Conservation (phyloP, 2,888 invertebrate genomes). For the Himalopsyche kuldschensis region DNA sequence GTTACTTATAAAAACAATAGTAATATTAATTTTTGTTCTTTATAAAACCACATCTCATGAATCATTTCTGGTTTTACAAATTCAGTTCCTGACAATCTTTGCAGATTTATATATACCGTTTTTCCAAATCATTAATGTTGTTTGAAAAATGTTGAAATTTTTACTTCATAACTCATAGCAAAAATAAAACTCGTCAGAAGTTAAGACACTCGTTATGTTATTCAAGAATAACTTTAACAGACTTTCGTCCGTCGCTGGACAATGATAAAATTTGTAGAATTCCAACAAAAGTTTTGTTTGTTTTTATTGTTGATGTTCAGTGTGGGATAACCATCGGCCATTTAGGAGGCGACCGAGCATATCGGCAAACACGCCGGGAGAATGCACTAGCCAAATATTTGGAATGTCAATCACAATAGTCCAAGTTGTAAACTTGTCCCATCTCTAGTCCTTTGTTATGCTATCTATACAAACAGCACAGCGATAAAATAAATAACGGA, state of each 20-base stretch:
- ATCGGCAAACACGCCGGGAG: slow-evolving; percentile 13
- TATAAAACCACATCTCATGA: no score
- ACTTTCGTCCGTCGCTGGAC: neutral
- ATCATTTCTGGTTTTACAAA: no score
- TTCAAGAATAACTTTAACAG: neutral
- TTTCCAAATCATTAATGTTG: no score
- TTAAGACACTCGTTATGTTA: no score
- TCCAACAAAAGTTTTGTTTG: neutral
- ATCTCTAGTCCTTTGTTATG: neutral
- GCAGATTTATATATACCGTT: no score
- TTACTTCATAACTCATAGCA: no score
- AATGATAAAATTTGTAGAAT: neutral
- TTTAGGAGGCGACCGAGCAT: slow-evolving; percentile 15
- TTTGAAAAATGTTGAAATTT: no score
- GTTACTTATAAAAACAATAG: no score
- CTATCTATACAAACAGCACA: neutral
- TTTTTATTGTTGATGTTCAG: neutral
- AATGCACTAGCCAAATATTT: slow-evolving; percentile 29
- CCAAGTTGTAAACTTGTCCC: neutral
- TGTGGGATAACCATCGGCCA: slow-evolving; percentile 9
- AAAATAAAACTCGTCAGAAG: no score
- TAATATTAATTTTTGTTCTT: no score
- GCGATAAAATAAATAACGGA: neutral
- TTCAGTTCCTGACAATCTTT: no score
- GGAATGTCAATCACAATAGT: slow-evolving; percentile 30